A percentile compares a stretch with the other conserved stretches of the same genome.
Conservation (phyloP, 2,113 vertebrate genomes). For the Poeciliopsis turrubarensis region DNA sequence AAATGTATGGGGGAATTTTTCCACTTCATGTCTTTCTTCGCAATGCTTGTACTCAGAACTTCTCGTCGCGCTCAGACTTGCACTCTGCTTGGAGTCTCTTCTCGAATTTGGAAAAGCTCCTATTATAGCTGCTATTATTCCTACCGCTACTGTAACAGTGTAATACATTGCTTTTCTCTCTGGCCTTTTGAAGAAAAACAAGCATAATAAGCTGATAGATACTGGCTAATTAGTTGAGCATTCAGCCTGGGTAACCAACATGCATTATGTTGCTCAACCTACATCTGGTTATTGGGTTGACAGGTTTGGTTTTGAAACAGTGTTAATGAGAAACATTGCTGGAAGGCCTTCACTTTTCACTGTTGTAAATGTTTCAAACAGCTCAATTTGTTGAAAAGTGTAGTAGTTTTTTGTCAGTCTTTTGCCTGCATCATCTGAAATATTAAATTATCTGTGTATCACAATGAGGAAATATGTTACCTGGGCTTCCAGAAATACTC, state of each 20-base stretch:
- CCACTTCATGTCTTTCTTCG: too few relatives aligned
- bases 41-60: too few relatives aligned
- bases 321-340: not conserved
- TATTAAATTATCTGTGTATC: not conserved
- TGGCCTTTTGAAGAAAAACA: not conserved
- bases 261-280: not conserved
- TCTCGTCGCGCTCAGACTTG: too few relatives aligned
- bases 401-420: not conserved
- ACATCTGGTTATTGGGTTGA: not conserved
- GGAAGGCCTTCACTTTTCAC: not conserved
- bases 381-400: not conserved
- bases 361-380: not conserved
- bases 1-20: too few relatives aligned
- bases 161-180: not conserved
- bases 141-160: not conserved
- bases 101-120: not conserved
- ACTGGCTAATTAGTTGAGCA: not conserved
- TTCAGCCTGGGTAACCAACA: not conserved
- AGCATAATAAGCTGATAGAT: not conserved
- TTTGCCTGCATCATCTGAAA: not conserved
- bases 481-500: not conserved
- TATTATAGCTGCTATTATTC: not conserved
- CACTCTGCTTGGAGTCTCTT: too few relatives aligned
- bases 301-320: not conserved
- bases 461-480: not conserved